Base-by-base conservation (phyloP, 2,888 invertebrate species). In the Cryptops parisi region DNA sequence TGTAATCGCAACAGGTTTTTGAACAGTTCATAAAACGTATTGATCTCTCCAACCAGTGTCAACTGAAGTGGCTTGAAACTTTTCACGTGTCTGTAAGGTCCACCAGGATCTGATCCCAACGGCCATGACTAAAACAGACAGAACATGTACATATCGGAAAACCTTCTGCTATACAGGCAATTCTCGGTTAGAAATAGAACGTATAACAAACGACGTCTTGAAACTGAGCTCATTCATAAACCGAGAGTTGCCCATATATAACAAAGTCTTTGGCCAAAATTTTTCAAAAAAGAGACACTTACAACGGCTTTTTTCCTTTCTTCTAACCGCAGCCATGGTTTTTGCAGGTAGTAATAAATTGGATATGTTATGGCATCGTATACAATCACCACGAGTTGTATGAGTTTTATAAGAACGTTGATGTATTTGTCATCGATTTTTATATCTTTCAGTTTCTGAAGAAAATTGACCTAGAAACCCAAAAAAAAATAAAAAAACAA, bases 361-460 rank as follows among this genome's bases (percentile, higher is more conserved):
- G 94, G 88, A 72, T 87, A 84, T 57, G 91, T 87, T 65, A 94
- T 73, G 64, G 93, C 77, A 70, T 94, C 93, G 73, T 83, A 90
- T 60, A 93, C 78, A 68, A 88, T 81, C 1, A 67, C 63, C 2
- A 70, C 55, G 1, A 63, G 61, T 47, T 65, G 65, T 19, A 70
- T 56, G 3, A 62, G 2, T 21, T 49, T 52, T 19, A 61, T 49
- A 33, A n/a, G n/a, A n/a, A n/a, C n/a, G n/a, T n/a, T n/a, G n/a
- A n/a, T n/a, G n/a, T n/a, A n/a, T n/a, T n/a, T n/a, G n/a, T n/a
- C n/a, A n/a, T n/a, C n/a, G n/a, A n/a, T n/a, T n/a, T n/a, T n/a
- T n/a, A n/a, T n/a, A n/a, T n/a, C n/a, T n/a, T n/a, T n/a, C n/a
- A n/a, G n/a, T n/a, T n/a, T n/a, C n/a, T n/a, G n/a, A n/a, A n/a